A percentile compares a stretch with the other conserved stretches of the same genome.
Conservation (phyloP, 2,888 invertebrate species). For the Atethmia centrago region DNA sequence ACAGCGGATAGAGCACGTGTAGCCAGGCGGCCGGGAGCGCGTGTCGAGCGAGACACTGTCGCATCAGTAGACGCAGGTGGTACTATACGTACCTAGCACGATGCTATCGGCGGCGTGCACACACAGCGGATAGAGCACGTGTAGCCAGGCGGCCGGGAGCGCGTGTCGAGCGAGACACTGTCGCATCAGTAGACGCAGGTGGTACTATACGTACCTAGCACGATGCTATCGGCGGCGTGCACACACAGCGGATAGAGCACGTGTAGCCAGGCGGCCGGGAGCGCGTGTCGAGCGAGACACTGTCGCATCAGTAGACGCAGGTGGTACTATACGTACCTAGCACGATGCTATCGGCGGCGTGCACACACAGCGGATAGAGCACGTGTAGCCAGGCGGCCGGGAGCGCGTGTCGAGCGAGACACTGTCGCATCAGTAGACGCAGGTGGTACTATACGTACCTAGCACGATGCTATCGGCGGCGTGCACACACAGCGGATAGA, state of each 20-base stretch:
- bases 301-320: slow-evolving; percentile 89
- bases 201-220: slow-evolving; percentile 91
- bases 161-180: slow-evolving; percentile 94
- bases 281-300: slow-evolving; percentile 93
- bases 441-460: slow-evolving; percentile 88
- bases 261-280: slow-evolving; percentile 95
- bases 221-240: slow-evolving; percentile 94
- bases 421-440: slow-evolving; percentile 89
- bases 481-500: slow-evolving; percentile 94
- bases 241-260: slow-evolving; percentile 94
- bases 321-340: slow-evolving; percentile 91
- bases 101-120: slow-evolving; percentile 95
- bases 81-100: slow-evolving; percentile 92
- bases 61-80: slow-evolving; percentile 81
- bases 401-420: slow-evolving; percentile 93
- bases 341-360: slow-evolving; percentile 94
- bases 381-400: slow-evolving; percentile 95
- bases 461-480: slow-evolving; percentile 95
- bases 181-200: slow-evolving; percentile 81
- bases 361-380: slow-evolving; percentile 94
- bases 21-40: slow-evolving; percentile 95
- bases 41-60: slow-evolving; percentile 94
- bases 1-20: slow-evolving; percentile 94
- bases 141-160: slow-evolving; percentile 94
- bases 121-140: slow-evolving; percentile 94